Evolutionary conservation across 2,113 vertebrate genomes (phyloP).

Genomic region (Macrotis lagotis): DNA sequence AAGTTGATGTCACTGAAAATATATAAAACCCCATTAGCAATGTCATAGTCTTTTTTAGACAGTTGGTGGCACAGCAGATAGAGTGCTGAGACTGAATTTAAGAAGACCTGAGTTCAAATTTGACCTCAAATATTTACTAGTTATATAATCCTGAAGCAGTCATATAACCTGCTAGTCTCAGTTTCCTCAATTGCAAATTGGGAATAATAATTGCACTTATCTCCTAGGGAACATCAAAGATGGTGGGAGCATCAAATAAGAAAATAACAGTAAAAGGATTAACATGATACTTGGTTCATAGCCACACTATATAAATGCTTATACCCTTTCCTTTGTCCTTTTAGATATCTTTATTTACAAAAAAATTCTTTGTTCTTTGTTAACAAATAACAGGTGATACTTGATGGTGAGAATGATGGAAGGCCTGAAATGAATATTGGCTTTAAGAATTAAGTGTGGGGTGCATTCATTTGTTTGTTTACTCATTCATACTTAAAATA

Average conservation of each 20-base stretch:
- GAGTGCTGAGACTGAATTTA: neutral
- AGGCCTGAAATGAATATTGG: constrained; percentile 55
- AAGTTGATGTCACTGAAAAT: constrained; percentile 72
- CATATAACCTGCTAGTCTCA: neutral
- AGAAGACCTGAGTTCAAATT: neutral
- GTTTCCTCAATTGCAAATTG: neutral
- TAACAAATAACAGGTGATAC: constrained; percentile 48
- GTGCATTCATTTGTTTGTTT: constrained; percentile 33
- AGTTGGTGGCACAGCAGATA: neutral
- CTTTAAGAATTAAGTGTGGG: constrained; percentile 58
- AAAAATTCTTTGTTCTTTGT: neutral
- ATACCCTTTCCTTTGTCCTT: neutral
- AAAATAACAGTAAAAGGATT: neutral
- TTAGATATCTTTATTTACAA: neutral
- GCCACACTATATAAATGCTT: neutral
- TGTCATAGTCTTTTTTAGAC: constrained; percentile 51
- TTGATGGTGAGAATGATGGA: constrained; percentile 52
- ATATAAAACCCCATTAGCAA: constrained; percentile 68
- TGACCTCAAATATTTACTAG: neutral
- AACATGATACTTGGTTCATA: neutral
- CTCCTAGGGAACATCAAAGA: too few species aligned
- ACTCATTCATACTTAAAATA: constrained; percentile 21
- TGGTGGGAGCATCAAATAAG: neutral
- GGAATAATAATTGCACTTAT: neutral
- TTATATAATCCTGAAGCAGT: neutral